Evolutionary conservation across 2,888 invertebrate genomes (phyloP), one percentile per base, ranked within the genome.

Genomic region (Zygaena filipendulae): DNA sequence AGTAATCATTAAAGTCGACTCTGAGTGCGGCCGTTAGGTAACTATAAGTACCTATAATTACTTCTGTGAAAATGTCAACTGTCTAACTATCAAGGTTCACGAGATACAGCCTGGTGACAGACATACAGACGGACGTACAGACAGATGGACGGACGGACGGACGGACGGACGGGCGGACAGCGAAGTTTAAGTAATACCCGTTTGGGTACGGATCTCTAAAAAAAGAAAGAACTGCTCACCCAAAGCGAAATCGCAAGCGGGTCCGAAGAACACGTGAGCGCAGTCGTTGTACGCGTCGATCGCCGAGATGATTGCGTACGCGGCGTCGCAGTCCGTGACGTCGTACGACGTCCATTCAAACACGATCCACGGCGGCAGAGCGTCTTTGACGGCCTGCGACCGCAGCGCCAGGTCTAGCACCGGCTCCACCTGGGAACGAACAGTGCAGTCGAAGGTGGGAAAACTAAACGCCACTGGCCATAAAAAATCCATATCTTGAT

Each of bases 191-290:
- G 16, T 16, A 16, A 16, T 16, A 6, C 4, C 16, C 16, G 5
- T 16, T 16, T 16, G 16, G 16, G 16, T 16, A 16, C 16, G 16
- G 16, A 16, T 6, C 16, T 7, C 16, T 16, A 16, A 16, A 16
- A 16, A 16, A 6, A 16, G 7, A 16, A 4, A 16, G 16, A 16
- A 16, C 5, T 6, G 80, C 87, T 84, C 68, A 92, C 92, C 92
- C 28, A 92, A 62, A 13, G 88, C 86, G 59, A 87, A 91, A 49
- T 93, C 92, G 46, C 92, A 93, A 1, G 88, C 83, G 0, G 92
- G 91, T 6, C 92, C 92, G 44, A 93, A 86, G 48, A 92, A 86
- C 1, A 91, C 85, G 49, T 92, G 87, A 0, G 88, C 86, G 57
- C 90, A 90, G 45, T 87, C 83, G 33, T 84, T 83, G 53, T 87